Conservation (phyloP, 2,888 invertebrate genomes). For the Hedya salicella region DNA sequence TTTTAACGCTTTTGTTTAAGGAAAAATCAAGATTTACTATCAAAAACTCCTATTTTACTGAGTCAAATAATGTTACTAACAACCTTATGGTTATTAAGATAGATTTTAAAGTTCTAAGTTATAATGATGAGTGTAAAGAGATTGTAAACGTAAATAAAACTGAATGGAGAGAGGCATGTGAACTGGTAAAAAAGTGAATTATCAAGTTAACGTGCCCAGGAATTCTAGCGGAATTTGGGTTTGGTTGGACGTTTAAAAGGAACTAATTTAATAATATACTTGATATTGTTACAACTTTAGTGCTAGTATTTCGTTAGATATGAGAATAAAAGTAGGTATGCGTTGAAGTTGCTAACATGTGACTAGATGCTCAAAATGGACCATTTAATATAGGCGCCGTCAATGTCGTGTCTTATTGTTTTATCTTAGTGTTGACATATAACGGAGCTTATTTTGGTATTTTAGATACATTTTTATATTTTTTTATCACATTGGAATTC, state of each 20-base stretch:
- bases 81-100: not conserved
- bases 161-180: slow-evolving; percentile 12
- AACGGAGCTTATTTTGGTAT: too few relatives aligned
- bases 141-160: not conserved
- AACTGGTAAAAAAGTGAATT: slow-evolving; percentile 18
- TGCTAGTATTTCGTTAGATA: too few relatives aligned
- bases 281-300: too few relatives aligned
- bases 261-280: too few relatives aligned
- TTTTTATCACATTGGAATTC: too few relatives aligned
- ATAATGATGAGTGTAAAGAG: not conserved
- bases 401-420: too few relatives aligned
- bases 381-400: too few relatives aligned
- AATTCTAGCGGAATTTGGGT: slow-evolving; percentile 1
- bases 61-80: not conserved
- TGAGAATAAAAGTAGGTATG: too few relatives aligned
- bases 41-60: slow-evolving; percentile 5
- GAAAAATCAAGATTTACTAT: not conserved
- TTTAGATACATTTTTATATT: too few relatives aligned
- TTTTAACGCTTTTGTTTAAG: slow-evolving; percentile 34
- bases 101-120: not conserved
- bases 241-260: not conserved
- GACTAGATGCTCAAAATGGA: too few relatives aligned
- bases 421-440: too few relatives aligned
- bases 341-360: too few relatives aligned
- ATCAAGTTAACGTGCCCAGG: slow-evolving; percentile 30